Evolutionary conservation across 2,113 vertebrate species (phyloP).

Genomic region (Anhinga rufa): DNA sequence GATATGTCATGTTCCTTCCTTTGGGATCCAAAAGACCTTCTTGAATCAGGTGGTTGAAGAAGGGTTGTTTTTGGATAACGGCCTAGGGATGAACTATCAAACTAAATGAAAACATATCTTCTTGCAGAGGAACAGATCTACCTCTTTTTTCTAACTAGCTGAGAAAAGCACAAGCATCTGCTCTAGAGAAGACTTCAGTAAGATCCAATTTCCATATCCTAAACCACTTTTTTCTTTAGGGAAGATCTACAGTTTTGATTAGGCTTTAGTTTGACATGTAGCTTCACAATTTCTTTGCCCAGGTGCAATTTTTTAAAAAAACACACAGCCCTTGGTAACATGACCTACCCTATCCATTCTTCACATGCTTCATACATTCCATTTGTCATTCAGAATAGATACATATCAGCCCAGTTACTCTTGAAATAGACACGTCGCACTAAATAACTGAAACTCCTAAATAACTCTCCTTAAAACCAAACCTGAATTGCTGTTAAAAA

Average conservation of each 20-base stretch:
- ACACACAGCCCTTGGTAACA: neutral
- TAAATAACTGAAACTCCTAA: neutral
- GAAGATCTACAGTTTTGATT: neutral
- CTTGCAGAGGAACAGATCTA: neutral
- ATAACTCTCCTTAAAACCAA: neutral
- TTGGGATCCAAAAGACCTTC: neutral
- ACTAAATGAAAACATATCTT: neutral
- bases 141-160: neutral
- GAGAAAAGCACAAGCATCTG: neutral
- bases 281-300: neutral
- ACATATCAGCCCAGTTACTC: neutral
- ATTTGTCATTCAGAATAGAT: neutral
- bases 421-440: neutral
- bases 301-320: neutral
- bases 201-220: neutral
- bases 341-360: neutral
- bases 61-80: neutral
- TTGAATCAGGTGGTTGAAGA: neutral
- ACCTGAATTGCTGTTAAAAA: neutral
- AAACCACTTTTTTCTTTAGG: neutral
- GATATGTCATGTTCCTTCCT: neutral
- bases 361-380: neutral
- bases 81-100: neutral
- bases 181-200: neutral
- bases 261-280: neutral